Evolutionary conservation across 2,113 vertebrate species (phyloP), one percentile per base, ranked within the genome.

Genomic region (Bufo bufo): DNA sequence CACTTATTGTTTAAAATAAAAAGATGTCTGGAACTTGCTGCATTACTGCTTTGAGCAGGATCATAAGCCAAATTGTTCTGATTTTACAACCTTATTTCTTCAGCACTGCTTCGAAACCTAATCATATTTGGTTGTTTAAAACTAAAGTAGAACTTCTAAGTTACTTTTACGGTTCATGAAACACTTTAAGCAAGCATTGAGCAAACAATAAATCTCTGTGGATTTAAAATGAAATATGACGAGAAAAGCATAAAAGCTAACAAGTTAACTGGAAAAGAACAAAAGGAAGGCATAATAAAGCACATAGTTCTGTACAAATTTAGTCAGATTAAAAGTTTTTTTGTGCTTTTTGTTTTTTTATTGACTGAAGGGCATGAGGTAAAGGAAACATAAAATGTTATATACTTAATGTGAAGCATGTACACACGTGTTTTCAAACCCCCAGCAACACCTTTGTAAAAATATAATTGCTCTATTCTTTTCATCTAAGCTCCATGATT

Each of bases 151-250:
- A 71, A 87, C 52, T 82, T 82, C 78, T 82, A 77, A 88, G 87
- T 88, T 72, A 84, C 81, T 88, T 88, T 84, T 88, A 88, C 72
- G 87, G 87, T 84, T 88, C 87, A 88, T 88, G 81, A 88, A 88
- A 88, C 87, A 84, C 81, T 84, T 84, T 88, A 88, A 88, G 79
- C 87, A 77, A 77, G 87, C 81, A 84, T 88, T 88, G 87, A 66
- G 47, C 56, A 77, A 88, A 88, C 87, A 83, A 88, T 88, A 88
- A 88, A 88, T 88, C 87, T 88, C 81, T 65, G 72, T 56, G 65
- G 81, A 88, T 84, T 88, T 84, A 47, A 71, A 84, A 77, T 88
- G 87, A 88, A 88, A 84, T 88, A 77, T 88, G 71, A 88, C 78
- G 81, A 88, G 81, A 77, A 88, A 88, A 84, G 87, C 87, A 88